These are phyloP conservation scores for Himalopsyche japonica DNA, from an alignment of 2,888 invertebrate genomes.

Conservation along the genomic window DNA sequence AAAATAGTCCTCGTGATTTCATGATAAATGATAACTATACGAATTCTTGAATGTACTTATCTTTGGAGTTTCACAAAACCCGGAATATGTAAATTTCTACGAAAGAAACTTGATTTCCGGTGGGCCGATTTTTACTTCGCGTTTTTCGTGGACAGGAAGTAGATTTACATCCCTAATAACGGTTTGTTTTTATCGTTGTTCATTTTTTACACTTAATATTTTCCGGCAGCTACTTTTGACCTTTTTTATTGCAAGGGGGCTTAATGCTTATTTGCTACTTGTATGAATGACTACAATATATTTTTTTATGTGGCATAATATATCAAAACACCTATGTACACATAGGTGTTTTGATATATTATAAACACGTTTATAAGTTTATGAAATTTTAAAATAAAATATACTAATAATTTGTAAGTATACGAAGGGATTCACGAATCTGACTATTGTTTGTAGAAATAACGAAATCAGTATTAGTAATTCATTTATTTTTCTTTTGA, in stretches of 20 bases:
- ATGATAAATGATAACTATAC: background rate
- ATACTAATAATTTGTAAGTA: too few relatives aligned
- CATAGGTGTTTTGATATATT: too few relatives aligned
- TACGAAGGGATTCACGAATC: too few relatives aligned
- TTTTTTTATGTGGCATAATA: too few relatives aligned
- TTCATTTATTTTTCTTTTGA: too few relatives aligned
- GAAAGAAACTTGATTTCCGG: background rate
- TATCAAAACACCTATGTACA: too few relatives aligned
- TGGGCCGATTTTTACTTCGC: background rate
- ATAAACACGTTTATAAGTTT: too few relatives aligned
- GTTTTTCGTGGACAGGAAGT: conserved; percentile 9
- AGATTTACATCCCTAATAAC: conserved; percentile 34
- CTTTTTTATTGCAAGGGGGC: background rate
- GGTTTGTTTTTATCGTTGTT: background rate
- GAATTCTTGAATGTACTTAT: background rate
- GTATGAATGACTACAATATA: too few relatives aligned
- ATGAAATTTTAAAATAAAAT: too few relatives aligned
- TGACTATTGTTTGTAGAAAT: too few relatives aligned
- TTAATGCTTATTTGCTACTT: background rate
- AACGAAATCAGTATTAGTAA: too few relatives aligned
- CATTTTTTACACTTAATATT: background rate
- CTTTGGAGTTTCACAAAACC: background rate
- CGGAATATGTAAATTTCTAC: conserved; percentile 10
- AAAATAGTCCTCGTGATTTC: background rate
- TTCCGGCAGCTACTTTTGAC: background rate